Evolutionary conservation across 1,140 invertebrate species (phyloP).

Genomic region (Chironomus striatipennis): DNA sequence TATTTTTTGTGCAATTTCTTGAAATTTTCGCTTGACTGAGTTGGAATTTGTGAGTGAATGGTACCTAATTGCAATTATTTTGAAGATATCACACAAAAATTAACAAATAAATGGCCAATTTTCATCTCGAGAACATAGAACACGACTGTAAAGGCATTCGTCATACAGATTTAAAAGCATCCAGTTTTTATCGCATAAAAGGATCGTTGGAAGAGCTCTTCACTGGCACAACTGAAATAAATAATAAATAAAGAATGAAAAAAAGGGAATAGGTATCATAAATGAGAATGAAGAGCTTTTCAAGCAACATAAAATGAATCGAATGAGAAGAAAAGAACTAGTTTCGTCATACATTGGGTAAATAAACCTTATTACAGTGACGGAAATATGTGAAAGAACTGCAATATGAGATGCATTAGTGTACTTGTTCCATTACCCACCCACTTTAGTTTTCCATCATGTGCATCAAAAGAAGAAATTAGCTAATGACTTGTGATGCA

Average conservation of each 20-base stretch:
- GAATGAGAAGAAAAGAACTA: neutral
- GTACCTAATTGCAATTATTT: neutral
- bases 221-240: neutral
- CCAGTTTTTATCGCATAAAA: conserved; percentile 11
- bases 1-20: too few species aligned
- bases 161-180: neutral
- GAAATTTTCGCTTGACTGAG: too few species aligned
- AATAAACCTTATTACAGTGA: neutral
- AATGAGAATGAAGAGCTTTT: conserved; percentile 16
- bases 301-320: neutral
- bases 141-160: neutral
- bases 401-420: too few species aligned
- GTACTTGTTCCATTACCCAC: neutral
- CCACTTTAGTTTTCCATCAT: neutral
- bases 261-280: conserved; percentile 10
- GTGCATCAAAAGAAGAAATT: neutral
- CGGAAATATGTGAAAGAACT: neutral
- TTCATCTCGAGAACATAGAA: neutral
- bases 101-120: neutral
- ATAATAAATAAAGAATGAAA: neutral
- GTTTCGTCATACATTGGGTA: neutral
- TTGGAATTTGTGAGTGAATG: too few species aligned
- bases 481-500: conserved; percentile 12
- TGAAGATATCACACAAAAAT: neutral
- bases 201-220: neutral